phyloP scores from a whole-genome alignment of 2,888 invertebrate species.

The Oscheius onirici region DNA sequence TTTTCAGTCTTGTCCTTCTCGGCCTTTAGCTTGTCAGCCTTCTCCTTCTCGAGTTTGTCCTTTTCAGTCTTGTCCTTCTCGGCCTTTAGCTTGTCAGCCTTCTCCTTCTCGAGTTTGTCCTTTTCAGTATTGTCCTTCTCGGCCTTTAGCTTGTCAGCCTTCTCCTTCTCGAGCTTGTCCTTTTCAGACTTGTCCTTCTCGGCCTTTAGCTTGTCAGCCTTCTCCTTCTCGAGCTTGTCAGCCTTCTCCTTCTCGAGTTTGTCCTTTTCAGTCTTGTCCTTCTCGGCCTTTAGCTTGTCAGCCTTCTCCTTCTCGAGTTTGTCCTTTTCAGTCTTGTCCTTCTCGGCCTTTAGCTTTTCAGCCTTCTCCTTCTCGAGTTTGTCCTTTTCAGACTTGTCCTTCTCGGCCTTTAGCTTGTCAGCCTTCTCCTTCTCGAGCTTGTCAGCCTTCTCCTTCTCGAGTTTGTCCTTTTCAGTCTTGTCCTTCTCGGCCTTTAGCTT shows the following conservation, averaged over 20 bases:
- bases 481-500: not conserved
- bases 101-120: conserved; percentile 13
- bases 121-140: conserved; percentile 20
- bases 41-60: no score
- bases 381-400: not conserved
- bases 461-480: not conserved
- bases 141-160: not conserved
- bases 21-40: not conserved
- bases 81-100: no score
- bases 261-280: not conserved
- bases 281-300: not conserved
- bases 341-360: not conserved
- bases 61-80: no score
- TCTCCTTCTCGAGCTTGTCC: no score
- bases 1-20: conserved; percentile 9
- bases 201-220: no score
- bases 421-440: not conserved
- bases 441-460: no score
- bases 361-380: not conserved
- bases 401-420: conserved; percentile 1
- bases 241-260: not conserved
- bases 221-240: not conserved
- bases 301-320: not conserved
- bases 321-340: not conserved
- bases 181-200: not conserved